phyloP scores from a whole-genome alignment of 2,888 invertebrate genomes.

The Ferrisia virgata region DNA sequence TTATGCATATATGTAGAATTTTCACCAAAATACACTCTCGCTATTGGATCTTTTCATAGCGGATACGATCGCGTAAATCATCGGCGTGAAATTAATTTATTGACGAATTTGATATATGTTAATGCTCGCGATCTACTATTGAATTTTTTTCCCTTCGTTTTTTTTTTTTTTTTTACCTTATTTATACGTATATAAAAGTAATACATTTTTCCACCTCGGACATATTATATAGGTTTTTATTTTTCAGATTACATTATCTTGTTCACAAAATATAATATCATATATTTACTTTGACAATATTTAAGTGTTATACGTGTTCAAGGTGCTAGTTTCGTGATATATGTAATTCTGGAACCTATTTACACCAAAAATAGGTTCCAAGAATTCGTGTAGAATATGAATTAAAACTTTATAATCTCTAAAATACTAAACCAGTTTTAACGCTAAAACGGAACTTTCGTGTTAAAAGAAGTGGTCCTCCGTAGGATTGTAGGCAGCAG shows the following conservation, averaged over 20 bases:
- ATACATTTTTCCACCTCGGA: not conserved
- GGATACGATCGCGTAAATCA: not conserved
- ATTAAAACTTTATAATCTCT: conserved; percentile 29
- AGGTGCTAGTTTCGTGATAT: conserved; percentile 25
- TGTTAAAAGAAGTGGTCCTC: conserved; percentile 28
- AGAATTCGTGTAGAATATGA: conserved; percentile 28
- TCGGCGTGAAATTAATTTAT: conserved; percentile 28
- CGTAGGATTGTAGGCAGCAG: conserved; percentile 28
- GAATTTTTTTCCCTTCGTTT: no score
- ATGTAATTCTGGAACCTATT: conserved; percentile 28
- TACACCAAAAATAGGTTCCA: conserved; percentile 23
- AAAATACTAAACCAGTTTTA: conserved; percentile 20
- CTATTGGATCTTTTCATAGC: not conserved
- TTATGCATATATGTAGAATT: not conserved
- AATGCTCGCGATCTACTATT: conserved; percentile 26
- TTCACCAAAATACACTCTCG: conserved; percentile 2
- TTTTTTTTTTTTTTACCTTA: no score
- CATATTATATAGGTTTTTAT: conserved; percentile 28
- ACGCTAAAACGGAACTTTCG: conserved; percentile 15
- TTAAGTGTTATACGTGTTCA: conserved; percentile 24
- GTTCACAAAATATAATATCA: conserved; percentile 22
- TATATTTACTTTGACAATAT: conserved; percentile 30
- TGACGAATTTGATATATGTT: conserved; percentile 23
- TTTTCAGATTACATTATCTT: conserved; percentile 24
- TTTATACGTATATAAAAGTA: conserved; percentile 20